Percentiles rank a stretch among this genome's conserved stretches.
Evolutionary conservation across 1,140 invertebrate species (phyloP).

Genomic region (Diachasma alloeum): DNA sequence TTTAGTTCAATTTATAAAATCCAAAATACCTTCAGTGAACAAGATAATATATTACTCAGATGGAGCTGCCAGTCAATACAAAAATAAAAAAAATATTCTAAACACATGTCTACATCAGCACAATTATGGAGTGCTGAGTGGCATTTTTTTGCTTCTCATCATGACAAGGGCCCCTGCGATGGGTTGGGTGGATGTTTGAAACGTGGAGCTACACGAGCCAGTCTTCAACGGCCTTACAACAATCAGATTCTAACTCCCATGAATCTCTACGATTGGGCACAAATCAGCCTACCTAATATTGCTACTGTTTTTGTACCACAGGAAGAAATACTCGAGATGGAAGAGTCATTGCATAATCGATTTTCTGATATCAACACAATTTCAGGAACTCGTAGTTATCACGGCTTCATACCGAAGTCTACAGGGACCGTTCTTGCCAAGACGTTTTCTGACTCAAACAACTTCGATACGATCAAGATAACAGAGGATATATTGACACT

Average conservation of each 20-base stretch:
- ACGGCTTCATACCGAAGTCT: conserved; percentile 4
- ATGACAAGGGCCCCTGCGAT: conserved; percentile 41
- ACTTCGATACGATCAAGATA: neutral
- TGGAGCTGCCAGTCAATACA: conserved; percentile 14
- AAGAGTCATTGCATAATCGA: neutral
- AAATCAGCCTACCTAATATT: neutral
- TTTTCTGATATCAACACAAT: conserved; percentile 2
- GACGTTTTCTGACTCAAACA: neutral
- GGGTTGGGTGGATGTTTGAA: conserved; percentile 31
- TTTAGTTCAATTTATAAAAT: conserved; percentile 13
- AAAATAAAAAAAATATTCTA: conserved; percentile 11
- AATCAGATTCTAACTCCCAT: neutral
- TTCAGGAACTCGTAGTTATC: neutral
- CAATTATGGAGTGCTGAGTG: conserved; percentile 39
- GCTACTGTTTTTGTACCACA: neutral
- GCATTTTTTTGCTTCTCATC: conserved; percentile 46
- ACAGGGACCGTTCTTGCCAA: conserved; percentile 3
- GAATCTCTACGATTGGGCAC: neutral
- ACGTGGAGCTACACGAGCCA: conserved; percentile 29
- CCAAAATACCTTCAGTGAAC: conserved; percentile 4
- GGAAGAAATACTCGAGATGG: neutral
- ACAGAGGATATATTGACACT: neutral
- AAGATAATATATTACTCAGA: neutral
- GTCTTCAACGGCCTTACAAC: conserved; percentile 24
- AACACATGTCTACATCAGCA: neutral